phyloP scores from a whole-genome alignment of 2,113 vertebrate species.

The Forbesichthys papilliferus region DNA sequence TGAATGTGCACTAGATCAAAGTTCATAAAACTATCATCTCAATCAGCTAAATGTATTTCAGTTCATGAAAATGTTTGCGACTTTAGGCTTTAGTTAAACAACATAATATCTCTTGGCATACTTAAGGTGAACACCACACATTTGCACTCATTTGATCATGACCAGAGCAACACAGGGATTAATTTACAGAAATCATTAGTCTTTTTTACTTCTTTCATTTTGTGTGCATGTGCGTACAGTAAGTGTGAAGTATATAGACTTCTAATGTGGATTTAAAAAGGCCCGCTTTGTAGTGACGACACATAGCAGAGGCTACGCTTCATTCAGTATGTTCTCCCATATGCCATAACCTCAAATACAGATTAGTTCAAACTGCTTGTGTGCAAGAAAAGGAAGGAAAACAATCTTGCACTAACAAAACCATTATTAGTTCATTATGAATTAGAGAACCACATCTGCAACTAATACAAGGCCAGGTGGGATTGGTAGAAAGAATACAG shows the following conservation, averaged over 20 bases:
- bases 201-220: constrained; percentile 50
- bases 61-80: constrained; percentile 81
- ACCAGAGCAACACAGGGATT: too few species aligned
- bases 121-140: too few species aligned
- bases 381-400: constrained; percentile 62
- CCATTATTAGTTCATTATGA: constrained; percentile 89
- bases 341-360: constrained; percentile 87
- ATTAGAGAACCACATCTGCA: constrained; percentile 94
- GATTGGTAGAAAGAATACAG: constrained; percentile 75
- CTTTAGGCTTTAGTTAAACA: constrained; percentile 69
- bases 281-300: too few species aligned
- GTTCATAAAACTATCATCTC: too few species aligned
- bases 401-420: constrained; percentile 82
- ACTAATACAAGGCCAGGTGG: constrained; percentile 75
- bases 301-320: constrained; percentile 73
- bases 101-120: constrained; percentile 27
- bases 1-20: too few species aligned
- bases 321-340: constrained; percentile 86
- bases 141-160: too few species aligned
- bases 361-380: constrained; percentile 86
- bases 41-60: too few species aligned
- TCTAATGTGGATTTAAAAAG: too few species aligned
- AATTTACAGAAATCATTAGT: constrained; percentile 57
- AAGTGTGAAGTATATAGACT: too few species aligned
- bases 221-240: constrained; percentile 64